Evolutionary conservation across 1,140 invertebrate genomes (phyloP).

Genomic region (Zelostemma sp.): DNA sequence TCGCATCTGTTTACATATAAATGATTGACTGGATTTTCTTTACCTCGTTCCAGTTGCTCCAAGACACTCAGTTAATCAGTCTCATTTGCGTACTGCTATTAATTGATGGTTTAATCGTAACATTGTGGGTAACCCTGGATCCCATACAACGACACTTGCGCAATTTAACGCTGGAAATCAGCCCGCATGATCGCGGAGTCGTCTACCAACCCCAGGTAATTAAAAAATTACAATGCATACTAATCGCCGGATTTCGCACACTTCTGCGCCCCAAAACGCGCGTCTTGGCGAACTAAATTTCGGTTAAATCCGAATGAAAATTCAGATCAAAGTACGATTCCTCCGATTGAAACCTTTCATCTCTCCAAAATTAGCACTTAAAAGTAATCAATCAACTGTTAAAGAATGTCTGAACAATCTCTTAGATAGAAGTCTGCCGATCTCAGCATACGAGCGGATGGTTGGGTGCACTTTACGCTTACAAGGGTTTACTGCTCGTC

Average conservation of each 20-base stretch:
- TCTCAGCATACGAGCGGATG: conserved; percentile 89
- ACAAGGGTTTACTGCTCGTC: conserved; percentile 88
- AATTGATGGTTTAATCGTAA: conserved; percentile 83
- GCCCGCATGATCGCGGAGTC: conserved; percentile 80
- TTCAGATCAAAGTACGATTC: no score
- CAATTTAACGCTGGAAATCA: conserved; percentile 87
- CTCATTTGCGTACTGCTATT: conserved; percentile 83
- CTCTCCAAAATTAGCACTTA: no score
- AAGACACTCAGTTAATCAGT: conserved; percentile 86
- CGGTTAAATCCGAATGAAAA: no score
- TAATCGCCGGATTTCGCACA: no score
- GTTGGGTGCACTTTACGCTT: conserved; percentile 88
- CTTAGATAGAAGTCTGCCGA: conserved; percentile 87
- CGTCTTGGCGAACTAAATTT: no score
- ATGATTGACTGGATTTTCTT: conserved; percentile 11
- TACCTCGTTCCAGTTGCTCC: conserved; percentile 73
- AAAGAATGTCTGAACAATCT: conserved; percentile 12
- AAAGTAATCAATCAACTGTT: conserved; percentile 3
- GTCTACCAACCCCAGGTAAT: conserved; percentile 89
- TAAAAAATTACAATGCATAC: conserved; percentile 25
- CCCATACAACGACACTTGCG: conserved; percentile 87
- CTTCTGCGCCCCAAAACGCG: no score
- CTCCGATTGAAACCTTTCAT: no score
- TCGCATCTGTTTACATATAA: no score
- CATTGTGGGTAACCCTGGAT: conserved; percentile 84